Evolutionary conservation across 2,888 invertebrate genomes (phyloP).

Genomic region (Girardia tigrina): DNA sequence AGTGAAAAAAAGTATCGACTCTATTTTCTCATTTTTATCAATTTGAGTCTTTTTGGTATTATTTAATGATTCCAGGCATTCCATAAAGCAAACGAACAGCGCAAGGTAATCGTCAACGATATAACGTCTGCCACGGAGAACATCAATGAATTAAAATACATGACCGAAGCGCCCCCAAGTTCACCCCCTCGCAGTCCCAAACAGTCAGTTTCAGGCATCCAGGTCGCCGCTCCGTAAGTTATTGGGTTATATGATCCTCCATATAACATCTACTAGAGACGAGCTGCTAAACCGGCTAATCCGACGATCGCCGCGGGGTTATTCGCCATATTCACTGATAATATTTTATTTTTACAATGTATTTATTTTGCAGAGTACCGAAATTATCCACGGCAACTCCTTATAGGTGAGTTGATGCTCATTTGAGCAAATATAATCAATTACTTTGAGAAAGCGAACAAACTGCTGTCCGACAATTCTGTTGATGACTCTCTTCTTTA

Average conservation of each 20-base stretch:
- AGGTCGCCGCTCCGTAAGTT: neutral
- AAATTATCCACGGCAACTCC: neutral
- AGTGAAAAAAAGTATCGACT: no score
- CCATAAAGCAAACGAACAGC: slow-evolving; percentile 24
- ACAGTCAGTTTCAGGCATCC: neutral
- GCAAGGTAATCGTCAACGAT: neutral
- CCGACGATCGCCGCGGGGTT: neutral
- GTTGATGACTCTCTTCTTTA: no score
- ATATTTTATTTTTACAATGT: no score
- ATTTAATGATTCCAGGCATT: neutral
- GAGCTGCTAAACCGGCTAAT: neutral
- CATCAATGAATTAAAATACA: slow-evolving; percentile 19
- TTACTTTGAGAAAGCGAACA: no score
- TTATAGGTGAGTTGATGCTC: neutral
- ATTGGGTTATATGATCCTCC: no score
- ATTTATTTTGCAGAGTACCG: neutral
- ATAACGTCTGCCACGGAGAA: neutral
- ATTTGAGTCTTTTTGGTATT: no score
- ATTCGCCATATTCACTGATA: neutral
- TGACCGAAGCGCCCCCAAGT: neutral
- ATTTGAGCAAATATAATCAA: no score
- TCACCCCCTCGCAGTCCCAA: slow-evolving; percentile 4
- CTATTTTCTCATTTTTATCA: no score
- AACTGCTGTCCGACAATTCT: no score
- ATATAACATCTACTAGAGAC: no score